Base-by-base conservation (phyloP, 2,888 invertebrate genomes). In the Anthophora plumipes region DNA sequence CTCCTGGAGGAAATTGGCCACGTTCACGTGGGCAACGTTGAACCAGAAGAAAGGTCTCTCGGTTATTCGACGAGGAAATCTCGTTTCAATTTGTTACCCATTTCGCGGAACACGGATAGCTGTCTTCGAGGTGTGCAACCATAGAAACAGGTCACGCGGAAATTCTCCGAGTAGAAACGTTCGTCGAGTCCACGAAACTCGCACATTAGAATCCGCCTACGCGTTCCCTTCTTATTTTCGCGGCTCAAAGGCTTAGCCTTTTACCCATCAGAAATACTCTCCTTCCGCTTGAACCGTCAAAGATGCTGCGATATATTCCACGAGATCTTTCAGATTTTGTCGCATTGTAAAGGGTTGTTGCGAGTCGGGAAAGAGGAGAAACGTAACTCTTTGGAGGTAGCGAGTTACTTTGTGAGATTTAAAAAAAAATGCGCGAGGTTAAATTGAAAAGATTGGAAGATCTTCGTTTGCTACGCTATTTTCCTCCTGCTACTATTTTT, bases 31-130 rank as follows among this genome's bases (percentile, higher is more conserved):
- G 31, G 2, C 4, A 52, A 54, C 20, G 60, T 11, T 20, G n/a
- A 4, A 9, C 37, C 22, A 17, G 63, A 43, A 17, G 52, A 59
- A 43, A 72, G 54, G 74, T 54, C n/a, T 67, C 31, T 20, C 39
- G n/a, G 66, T 74, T 54, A 74, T 54, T 67, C 39, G 60, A 74
- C 39, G 60, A 74, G 25, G 50, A 55, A 72, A 72, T 76, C 64
- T 46, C 57, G 72, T 52, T 72, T 76, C 71, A 57, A 66, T 74
- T 64, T 67, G 61, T 43, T 57, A 43, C 59, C 46, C 22, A 63
- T 39, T 25, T 22, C 63, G 12, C 12, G 25, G 41, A 14, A 43
- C n/a, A n/a, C n/a, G n/a, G n/a, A n/a, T n/a, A n/a, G n/a, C n/a
- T 41, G 31, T n/a, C 41, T 41, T 43, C 67, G 14, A 66, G 17